A percentile compares a stretch with the other conserved stretches of the same genome.
phyloP scores from a whole-genome alignment of 2,797 vertebrate species.

The Clarias platycephalus region DNA sequence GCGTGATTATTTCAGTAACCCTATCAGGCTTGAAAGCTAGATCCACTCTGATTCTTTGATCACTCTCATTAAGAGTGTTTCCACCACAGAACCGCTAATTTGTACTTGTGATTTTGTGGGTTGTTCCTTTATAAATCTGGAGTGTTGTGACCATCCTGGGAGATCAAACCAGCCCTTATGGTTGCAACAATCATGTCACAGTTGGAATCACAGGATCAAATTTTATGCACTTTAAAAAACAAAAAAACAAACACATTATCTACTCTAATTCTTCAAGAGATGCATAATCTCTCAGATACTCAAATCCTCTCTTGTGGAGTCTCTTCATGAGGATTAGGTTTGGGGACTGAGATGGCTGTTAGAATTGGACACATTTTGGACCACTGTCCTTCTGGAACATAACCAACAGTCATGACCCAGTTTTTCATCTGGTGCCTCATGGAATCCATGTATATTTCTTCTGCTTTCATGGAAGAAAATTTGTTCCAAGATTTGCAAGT shows the following conservation, averaged over 20 bases:
- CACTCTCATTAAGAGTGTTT: neutral
- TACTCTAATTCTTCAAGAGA: neutral
- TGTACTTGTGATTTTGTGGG: too few species aligned
- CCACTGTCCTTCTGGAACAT: neutral
- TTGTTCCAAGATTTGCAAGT: too few species aligned
- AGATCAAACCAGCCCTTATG: neutral
- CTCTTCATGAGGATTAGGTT: neutral
- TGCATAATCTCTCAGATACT: neutral
- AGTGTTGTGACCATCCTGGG: neutral
- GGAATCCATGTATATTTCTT: neutral
- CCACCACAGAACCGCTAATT: neutral
- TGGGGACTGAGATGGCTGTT: neutral
- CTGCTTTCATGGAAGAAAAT: neutral
- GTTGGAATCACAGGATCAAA: neutral
- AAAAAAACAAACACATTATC: neutral
- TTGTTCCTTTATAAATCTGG: neutral
- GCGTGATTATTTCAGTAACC: neutral
- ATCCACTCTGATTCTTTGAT: neutral
- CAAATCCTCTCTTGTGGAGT: neutral
- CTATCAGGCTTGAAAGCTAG: neutral
- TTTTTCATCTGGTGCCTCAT: neutral
- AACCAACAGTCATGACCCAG: too few species aligned
- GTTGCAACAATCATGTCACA: too few species aligned
- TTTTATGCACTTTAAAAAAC: neutral
- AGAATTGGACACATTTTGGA: neutral